phyloP scores from a whole-genome alignment of 1,140 invertebrate species.

The Drosophila erecta region DNA sequence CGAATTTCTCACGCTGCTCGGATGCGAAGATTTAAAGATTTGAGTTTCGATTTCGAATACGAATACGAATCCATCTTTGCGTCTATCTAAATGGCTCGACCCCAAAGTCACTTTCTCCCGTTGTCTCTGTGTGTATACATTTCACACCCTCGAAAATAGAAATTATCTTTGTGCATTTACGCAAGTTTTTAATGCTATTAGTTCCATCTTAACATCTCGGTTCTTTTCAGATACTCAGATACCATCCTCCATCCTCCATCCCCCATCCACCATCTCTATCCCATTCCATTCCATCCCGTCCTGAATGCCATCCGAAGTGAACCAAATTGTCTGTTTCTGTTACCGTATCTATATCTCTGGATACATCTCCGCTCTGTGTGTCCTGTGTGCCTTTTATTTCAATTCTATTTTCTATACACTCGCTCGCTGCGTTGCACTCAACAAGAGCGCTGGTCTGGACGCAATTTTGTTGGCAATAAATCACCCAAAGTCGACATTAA shows the following conservation, averaged over 20 bases:
- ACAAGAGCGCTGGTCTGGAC: slow-evolving; percentile 71
- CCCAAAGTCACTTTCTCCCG: slow-evolving; percentile 74
- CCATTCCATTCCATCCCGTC: slow-evolving; percentile 10
- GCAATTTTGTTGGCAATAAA: slow-evolving; percentile 85
- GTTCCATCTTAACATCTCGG: slow-evolving; percentile 75
- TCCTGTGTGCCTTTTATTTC: slow-evolving; percentile 71
- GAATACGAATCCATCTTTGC: slow-evolving; percentile 25
- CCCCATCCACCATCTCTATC: background rate
- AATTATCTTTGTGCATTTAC: slow-evolving; percentile 82
- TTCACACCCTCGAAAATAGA: slow-evolving; percentile 82
- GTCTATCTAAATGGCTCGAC: slow-evolving; percentile 58
- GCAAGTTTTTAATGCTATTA: slow-evolving; percentile 84
- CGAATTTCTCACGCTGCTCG: slow-evolving; percentile 74
- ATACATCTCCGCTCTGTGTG: slow-evolving; percentile 21
- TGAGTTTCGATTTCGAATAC: slow-evolving; percentile 9
- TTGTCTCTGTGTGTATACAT: slow-evolving; percentile 62
- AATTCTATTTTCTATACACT: slow-evolving; percentile 71
- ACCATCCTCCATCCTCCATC: slow-evolving; percentile 17
- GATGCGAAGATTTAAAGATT: slow-evolving; percentile 32
- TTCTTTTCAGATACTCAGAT: slow-evolving; percentile 26
- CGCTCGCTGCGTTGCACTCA: slow-evolving; percentile 61
- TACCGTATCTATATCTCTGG: slow-evolving; percentile 3
- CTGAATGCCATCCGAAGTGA: slow-evolving; percentile 53
- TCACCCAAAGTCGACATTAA: slow-evolving; percentile 85
- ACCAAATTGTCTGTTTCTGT: slow-evolving; percentile 68